Evolutionary conservation across 1,140 invertebrate genomes (phyloP), one percentile per base, ranked within the genome.

Genomic region (Ceratina calcarata): DNA sequence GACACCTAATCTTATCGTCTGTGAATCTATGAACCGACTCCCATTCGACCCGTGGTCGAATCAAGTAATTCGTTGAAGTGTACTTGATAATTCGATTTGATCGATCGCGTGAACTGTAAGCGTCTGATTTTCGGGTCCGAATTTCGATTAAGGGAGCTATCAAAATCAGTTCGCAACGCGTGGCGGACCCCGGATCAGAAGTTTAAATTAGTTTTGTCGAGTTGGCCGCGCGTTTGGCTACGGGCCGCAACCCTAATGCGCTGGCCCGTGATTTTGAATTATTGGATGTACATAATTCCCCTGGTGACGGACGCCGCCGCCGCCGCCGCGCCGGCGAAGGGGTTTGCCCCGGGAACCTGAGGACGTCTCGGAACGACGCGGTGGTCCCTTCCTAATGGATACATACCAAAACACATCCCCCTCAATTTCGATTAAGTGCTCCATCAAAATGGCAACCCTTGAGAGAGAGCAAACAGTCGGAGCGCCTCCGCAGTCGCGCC

Each of bases 201-300:
- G 61, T 79, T 79, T 79, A 79, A 79, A 79, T 79, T 79, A 79
- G 78, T 79, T 79, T 79, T 60, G 78, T 74, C 71, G 78, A 74
- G 78, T 73, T 73, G 37, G 68, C 60, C 24, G 24, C 60, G 22
- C 67, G 53, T 62, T 16, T 24, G 37, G 10, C 37, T 27, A 8
- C 12, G 3, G 24, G 32, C 64, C 18, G 22, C 68, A 66, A 32
- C 61, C 45, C 49, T 73, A 74, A 73, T 66, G 62, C 61, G 77
- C 65, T 37, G 70, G 15, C 61, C 37, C 37, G 53, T 73, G 78
- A 79, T 79, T 79, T 79, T 74, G 78, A 79, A 79, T 79, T 79
- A 79, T 79, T 79, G 70, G 78, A 79, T 67, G 45, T 65, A 57
- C 71, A 79, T 79, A 79, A 79, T 74, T 67, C 71, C 67, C 78